Evolutionary conservation across 2,113 vertebrate species (phyloP).

Genomic region (Tachycineta bicolor): DNA sequence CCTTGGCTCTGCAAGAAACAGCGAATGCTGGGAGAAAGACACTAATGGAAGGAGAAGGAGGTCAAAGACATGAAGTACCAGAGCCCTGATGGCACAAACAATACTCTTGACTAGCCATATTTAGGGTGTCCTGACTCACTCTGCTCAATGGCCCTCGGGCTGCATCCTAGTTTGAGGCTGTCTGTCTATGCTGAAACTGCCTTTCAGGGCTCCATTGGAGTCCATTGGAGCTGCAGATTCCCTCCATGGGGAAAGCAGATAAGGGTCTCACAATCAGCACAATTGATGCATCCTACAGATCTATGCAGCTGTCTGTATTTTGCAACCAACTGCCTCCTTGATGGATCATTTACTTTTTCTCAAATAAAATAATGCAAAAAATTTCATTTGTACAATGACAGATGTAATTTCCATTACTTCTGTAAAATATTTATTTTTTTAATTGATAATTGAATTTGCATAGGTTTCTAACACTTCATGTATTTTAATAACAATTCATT

Average conservation of each 20-base stretch:
- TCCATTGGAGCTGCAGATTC: background rate
- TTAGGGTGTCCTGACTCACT: background rate
- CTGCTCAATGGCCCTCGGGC: fast-evolving
- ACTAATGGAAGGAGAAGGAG: background rate
- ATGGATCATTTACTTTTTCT: background rate
- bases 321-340: fast-evolving
- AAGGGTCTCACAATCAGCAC: no score
- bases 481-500: background rate
- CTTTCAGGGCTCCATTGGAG: fast-evolving
- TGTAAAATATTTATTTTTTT: background rate
- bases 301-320: background rate
- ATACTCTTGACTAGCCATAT: background rate
- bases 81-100: background rate
- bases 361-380: background rate
- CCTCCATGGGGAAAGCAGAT: background rate
- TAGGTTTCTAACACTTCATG: background rate
- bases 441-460: background rate
- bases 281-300: fast-evolving
- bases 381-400: background rate
- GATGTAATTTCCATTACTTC: background rate
- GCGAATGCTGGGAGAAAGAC: background rate
- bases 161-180: background rate
- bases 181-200: background rate
- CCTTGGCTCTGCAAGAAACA: background rate
- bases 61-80: background rate